phyloP scores from a whole-genome alignment of 2,797 vertebrate species.

The Sandelia bainsii region DNA sequence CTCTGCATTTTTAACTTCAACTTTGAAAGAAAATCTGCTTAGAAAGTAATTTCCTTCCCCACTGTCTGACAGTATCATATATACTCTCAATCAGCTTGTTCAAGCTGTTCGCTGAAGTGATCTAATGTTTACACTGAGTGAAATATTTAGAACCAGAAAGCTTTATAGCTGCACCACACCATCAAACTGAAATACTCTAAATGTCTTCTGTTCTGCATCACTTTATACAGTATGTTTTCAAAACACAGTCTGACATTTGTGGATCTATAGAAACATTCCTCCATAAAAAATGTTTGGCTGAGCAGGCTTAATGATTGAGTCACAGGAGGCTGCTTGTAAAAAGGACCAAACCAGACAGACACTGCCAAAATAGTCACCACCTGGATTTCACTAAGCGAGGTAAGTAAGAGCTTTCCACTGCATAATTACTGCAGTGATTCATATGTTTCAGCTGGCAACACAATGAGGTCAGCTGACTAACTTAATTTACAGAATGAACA shows the following conservation, averaged over 20 bases:
- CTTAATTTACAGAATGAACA: no score
- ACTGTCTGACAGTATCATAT: slow-evolving; percentile 17
- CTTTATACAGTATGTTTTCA: background rate
- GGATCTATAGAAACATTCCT: background rate
- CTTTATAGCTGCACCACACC: background rate
- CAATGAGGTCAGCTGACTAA: no score
- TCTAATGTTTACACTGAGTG: slow-evolving; percentile 7
- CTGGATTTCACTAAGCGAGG: no score
- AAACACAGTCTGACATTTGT: background rate
- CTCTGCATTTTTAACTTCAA: slow-evolving; percentile 17
- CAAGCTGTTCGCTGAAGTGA: background rate
- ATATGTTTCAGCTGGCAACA: no score
- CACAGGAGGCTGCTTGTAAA: background rate
- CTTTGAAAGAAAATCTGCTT: slow-evolving; percentile 34
- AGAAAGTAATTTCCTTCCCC: slow-evolving; percentile 24
- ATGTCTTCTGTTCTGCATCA: background rate
- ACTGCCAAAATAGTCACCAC: no score
- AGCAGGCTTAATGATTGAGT: slow-evolving; percentile 7
- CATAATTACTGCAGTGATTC: no score
- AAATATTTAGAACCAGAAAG: slow-evolving; percentile 3
- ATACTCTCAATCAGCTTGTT: slow-evolving; percentile 10
- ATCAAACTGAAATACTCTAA: background rate
- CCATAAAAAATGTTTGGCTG: background rate
- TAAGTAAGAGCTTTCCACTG: no score
- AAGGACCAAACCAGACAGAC: background rate